These are phyloP conservation scores for Eilema depressum DNA, from an alignment of 2,888 invertebrate genomes.

Conservation along the genomic window DNA sequence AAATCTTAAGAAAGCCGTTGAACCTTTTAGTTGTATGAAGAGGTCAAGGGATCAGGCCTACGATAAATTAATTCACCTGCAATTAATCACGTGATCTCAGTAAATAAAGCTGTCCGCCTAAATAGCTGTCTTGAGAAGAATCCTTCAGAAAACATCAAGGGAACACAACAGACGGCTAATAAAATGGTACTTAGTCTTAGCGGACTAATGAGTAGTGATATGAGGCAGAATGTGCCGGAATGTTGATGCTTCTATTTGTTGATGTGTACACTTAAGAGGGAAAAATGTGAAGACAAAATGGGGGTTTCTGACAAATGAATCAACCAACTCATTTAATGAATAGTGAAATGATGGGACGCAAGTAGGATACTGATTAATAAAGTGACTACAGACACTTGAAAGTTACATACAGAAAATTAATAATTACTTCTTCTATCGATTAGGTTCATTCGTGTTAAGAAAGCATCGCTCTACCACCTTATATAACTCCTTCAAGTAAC, in stretches of 20 bases:
- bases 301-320: neutral
- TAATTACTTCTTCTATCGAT: neutral
- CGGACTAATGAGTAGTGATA: constrained; percentile 22
- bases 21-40: constrained; percentile 21
- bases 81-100: constrained; percentile 49
- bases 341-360: neutral
- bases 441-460: neutral
- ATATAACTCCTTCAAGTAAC: neutral
- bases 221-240: constrained; percentile 5
- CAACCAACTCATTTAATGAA: neutral
- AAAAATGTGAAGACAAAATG: neutral
- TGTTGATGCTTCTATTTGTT: neutral
- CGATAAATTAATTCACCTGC: constrained; percentile 45
- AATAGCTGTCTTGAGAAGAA: constrained; percentile 51
- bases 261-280: neutral
- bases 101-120: constrained; percentile 47
- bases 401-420: too few relatives aligned
- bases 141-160: constrained; percentile 31
- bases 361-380: neutral
- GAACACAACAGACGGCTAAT: constrained; percentile 41
- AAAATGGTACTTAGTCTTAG: constrained; percentile 37
- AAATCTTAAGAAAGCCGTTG: constrained; percentile 3
- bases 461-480: neutral
- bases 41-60: constrained; percentile 31
- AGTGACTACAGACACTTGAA: neutral